Evolutionary conservation across 1,140 invertebrate species (phyloP).

Genomic region (Oreohelix idahoensis): DNA sequence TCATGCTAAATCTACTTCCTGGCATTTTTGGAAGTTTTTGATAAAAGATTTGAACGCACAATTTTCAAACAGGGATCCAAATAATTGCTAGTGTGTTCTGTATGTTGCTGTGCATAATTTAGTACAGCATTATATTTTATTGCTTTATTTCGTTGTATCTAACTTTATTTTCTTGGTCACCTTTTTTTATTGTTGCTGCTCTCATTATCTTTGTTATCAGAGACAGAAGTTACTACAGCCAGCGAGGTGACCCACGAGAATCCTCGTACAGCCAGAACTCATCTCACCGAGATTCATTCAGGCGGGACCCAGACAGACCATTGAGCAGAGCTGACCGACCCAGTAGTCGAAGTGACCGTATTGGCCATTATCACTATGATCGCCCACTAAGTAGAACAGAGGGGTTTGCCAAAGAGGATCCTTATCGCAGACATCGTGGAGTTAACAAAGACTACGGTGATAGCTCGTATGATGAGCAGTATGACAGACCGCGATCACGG

Average conservation of each 20-base stretch:
- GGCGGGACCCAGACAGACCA: not conserved
- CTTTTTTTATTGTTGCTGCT: not conserved
- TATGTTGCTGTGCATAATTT: no score
- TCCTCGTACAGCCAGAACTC: not conserved
- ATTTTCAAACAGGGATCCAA: no score
- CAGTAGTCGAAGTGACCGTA: conserved; percentile 26
- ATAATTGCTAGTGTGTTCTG: no score
- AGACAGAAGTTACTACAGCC: conserved; percentile 14
- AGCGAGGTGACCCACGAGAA: not conserved
- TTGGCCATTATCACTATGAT: conserved; percentile 51
- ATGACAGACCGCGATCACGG: conserved; percentile 66
- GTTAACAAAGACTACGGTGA: conserved; percentile 41
- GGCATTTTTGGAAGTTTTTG: no score
- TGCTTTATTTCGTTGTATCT: no score
- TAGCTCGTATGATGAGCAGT: conserved; percentile 57
- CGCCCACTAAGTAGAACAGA: conserved; percentile 47
- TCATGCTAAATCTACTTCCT: no score
- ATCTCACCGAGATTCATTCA: not conserved
- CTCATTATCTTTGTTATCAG: not conserved
- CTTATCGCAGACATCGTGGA: conserved; percentile 16
- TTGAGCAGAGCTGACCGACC: not conserved
- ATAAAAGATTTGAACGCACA: no score
- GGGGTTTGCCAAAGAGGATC: conserved; percentile 31
- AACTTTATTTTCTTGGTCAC: no score
- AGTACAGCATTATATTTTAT: no score